Base-by-base conservation (phyloP, 2,797 vertebrate species). In the Mycteria americana region DNA sequence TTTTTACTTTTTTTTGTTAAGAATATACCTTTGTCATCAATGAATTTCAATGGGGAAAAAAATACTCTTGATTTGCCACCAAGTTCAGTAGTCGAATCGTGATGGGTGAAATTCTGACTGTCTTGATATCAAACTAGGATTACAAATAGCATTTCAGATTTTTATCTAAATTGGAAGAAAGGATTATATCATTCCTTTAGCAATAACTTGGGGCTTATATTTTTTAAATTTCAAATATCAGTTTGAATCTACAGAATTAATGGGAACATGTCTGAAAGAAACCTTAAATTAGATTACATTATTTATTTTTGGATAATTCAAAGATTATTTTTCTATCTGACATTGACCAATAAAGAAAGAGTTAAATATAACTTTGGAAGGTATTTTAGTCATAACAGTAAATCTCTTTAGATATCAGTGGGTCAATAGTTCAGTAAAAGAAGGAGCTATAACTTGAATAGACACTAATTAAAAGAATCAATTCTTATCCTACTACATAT, bases 391-490 rank as follows among this genome's bases (percentile, higher is more conserved):
- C 92, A 97, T 97, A 98, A 96, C 89, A 96, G 78, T 97, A 97
- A 97, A 98, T 97, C 96, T 97, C 97, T 98, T 97, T 97, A 95
- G 97, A 86, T 98, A 97, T 97, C 97, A 97, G 92, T 97, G 94
- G 98, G 98, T 98, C 98, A 98, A 98, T 95, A 98, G 98, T 98
- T 98, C 98, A 98, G 93, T 96, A 98, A 96, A 97, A 97, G 96
- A 97, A 98, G 88, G 95, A 97, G 97, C 95, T 98, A 95, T 98
- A 98, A 98, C 97, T 98, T 98, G 98, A 98, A 98, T 97, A 98
- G 98, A 98, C 98, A 98, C 98, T 99, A 99, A 99, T 99, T 99
- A 99, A 99, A 99, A 99, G 98, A 99, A 99, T 99, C 98, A 99
- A 98, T 98, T 98, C 98, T 98, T 98, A 99, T 98, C 98, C 98